These are phyloP conservation scores for Lanius ludovicianus DNA, from an alignment of 2,113 vertebrate genomes.

Conservation along the genomic window DNA sequence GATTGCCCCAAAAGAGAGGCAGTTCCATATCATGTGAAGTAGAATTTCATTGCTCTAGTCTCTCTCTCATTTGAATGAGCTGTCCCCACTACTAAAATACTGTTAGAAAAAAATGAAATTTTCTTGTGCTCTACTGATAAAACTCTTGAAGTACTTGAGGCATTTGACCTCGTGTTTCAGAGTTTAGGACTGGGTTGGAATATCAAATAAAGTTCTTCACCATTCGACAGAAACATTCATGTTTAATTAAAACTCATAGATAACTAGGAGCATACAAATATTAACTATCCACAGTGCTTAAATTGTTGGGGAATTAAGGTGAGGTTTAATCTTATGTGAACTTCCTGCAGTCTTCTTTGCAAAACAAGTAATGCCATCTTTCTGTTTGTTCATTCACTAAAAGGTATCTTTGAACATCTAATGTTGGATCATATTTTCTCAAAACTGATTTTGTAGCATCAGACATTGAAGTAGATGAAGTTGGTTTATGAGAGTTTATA, in stretches of 20 bases:
- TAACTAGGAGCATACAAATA: not conserved
- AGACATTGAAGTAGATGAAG: not conserved
- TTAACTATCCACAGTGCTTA: not conserved
- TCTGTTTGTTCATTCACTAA: not conserved
- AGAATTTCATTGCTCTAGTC: not conserved
- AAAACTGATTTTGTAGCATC: not conserved
- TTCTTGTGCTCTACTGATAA: not conserved
- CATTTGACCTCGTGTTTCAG: not conserved
- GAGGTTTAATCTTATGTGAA: not conserved
- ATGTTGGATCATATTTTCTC: not conserved
- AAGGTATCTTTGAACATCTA: not conserved
- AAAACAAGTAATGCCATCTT: not conserved
- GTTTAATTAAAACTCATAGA: slow-evolving; percentile 11
- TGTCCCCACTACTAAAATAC: not conserved
- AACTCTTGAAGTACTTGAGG: not conserved
- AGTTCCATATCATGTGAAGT: not conserved
- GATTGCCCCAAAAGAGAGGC: not conserved
- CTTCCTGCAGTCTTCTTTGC: not conserved
- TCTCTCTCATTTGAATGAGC: not conserved
- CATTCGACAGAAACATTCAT: not conserved
- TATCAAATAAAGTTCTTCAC: not conserved
- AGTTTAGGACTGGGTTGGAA: not conserved
- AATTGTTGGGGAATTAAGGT: not conserved
- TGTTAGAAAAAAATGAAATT: not conserved
- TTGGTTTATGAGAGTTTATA: not conserved